Evolutionary conservation across 2,888 invertebrate genomes (phyloP), one percentile per base, ranked within the genome.

Genomic region (Tenthredo notha): DNA sequence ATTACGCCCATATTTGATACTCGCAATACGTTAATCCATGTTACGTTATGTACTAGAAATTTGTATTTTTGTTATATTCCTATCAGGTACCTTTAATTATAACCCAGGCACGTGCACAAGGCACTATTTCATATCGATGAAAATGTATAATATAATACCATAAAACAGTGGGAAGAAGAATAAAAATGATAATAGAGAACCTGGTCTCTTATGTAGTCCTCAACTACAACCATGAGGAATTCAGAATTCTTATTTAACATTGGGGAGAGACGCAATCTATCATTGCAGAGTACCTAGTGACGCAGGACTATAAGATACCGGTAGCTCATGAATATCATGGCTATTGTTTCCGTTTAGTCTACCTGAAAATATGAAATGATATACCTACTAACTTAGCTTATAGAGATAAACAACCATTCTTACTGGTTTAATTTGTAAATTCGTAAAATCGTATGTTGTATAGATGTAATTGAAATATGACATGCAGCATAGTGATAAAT

Each of bases 1-100:
- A 74, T 40, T 74, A 74, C 18, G 15, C 18, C 37, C 61, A 80
- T 80, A 80, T 80, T 80, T 54, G 61, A 80, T 61, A 50, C 25
- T 77, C 9, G 77, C 50, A 29, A 50, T 77, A 77, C 54, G 18
- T 77, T 54, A 29, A 77, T 54, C 29, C 75, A 75, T 75, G 1
- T 50, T 18, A 47, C n/a, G n/a, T 21, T 43, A 43, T 18, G 18
- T 29, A 50, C 77, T 50, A 50, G 50, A 50, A 29, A 29, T 33
- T 77, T 33, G 7, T 77, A 77, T 50, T 77, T 77, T 74, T 43
- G n/a, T n/a, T 74, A 37, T 37, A 80, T 61, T 58, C n/a, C 61
- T 61, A 80, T 80, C 58, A 58, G 58, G 37, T 61, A 80, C 37
- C 47, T 40, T 80, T 33, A 21, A 40, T 58, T 61, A 58, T 10